Conservation (phyloP, 2,113 vertebrate genomes). For the Rhegmatorhina hoffmannsi region DNA sequence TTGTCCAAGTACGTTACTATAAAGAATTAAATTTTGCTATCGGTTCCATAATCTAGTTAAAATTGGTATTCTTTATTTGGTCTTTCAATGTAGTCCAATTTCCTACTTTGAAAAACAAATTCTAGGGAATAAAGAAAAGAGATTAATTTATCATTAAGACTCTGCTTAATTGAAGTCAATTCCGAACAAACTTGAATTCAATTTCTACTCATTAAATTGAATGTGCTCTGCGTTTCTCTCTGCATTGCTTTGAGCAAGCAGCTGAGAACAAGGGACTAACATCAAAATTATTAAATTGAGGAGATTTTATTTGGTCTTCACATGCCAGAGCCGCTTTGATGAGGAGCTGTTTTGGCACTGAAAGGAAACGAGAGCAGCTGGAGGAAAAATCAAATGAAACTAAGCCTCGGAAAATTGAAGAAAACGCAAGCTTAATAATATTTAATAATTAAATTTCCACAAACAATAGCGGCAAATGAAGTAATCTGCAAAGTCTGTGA, state of each 20-base stretch:
- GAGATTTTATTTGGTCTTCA: slow-evolving; percentile 95
- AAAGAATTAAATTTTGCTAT: slow-evolving; percentile 96
- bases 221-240: slow-evolving; percentile 87
- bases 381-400: slow-evolving; percentile 93
- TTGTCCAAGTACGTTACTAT: slow-evolving; percentile 86
- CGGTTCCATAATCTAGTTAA: slow-evolving; percentile 89
- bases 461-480: slow-evolving; percentile 95
- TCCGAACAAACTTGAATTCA: slow-evolving; percentile 98
- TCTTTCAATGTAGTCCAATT: slow-evolving; percentile 91
- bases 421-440: slow-evolving; percentile 95
- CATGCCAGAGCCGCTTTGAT: slow-evolving; percentile 89
- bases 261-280: slow-evolving; percentile 93
- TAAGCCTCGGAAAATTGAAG: slow-evolving; percentile 92
- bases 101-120: slow-evolving; percentile 96
- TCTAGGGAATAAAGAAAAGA: slow-evolving; percentile 94
- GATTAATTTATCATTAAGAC: slow-evolving; percentile 99
- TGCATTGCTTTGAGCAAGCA: slow-evolving; percentile 88
- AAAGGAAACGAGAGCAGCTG: slow-evolving; percentile 91
- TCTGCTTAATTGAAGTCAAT: slow-evolving; percentile 99
- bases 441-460: slow-evolving; percentile 99
- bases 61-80: slow-evolving; percentile 94
- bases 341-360: slow-evolving; percentile 89
- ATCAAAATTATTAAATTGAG: slow-evolving; percentile 97
- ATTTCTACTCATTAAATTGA: slow-evolving; percentile 97
- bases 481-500: slow-evolving; percentile 96